Evolutionary conservation across 2,888 invertebrate genomes (phyloP).

Genomic region (Omphaloscelis lunosa): DNA sequence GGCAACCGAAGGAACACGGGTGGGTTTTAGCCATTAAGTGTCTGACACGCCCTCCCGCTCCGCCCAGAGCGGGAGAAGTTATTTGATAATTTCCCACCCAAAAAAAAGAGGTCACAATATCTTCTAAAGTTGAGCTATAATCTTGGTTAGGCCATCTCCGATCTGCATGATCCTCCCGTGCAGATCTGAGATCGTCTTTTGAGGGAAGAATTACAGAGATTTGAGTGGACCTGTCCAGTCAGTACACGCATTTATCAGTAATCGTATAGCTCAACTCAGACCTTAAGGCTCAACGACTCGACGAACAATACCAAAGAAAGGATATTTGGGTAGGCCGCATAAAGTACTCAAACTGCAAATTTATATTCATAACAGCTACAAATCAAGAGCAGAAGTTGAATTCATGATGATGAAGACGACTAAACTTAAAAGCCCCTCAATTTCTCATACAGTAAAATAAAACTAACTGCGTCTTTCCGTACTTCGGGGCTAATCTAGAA

Average conservation of each 20-base stretch:
- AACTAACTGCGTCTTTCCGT: constrained; percentile 31
- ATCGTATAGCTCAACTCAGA: too few relatives aligned
- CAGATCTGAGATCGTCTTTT: background rate
- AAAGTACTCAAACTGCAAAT: background rate
- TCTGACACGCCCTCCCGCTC: too few relatives aligned
- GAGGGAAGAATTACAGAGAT: background rate
- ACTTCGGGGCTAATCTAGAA: constrained; percentile 51
- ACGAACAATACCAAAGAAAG: background rate
- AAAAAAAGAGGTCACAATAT: background rate
- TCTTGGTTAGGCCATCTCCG: background rate
- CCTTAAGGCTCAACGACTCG: too few relatives aligned
- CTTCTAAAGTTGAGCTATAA: background rate
- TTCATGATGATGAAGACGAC: background rate
- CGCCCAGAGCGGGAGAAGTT: too few relatives aligned
- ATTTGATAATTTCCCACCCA: too few relatives aligned
- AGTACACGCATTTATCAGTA: too few relatives aligned
- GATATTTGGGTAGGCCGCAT: background rate
- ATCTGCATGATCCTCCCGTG: too few relatives aligned
- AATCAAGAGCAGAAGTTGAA: background rate
- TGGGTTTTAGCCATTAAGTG: too few relatives aligned
- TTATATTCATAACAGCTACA: background rate
- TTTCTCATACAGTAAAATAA: constrained; percentile 27
- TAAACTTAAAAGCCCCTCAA: background rate
- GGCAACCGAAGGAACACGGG: too few relatives aligned
- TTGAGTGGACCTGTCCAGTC: background rate